Percentiles rank a stretch among this genome's conserved stretches.
Conservation (phyloP, 2,113 vertebrate genomes). For the Mesocricetus auratus region DNA sequence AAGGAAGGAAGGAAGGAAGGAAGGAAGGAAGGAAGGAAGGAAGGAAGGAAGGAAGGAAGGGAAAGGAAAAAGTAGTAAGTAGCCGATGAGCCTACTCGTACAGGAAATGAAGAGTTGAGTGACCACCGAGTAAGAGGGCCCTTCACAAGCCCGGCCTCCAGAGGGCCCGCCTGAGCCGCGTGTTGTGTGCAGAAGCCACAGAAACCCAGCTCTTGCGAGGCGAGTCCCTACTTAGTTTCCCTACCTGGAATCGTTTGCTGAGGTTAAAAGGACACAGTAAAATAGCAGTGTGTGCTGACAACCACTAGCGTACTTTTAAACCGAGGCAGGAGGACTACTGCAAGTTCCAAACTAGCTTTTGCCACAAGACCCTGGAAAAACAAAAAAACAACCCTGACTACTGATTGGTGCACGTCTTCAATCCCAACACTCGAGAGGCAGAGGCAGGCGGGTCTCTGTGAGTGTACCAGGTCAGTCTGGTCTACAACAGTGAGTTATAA, state of each 20-base stretch:
- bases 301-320: neutral
- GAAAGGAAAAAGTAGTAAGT: no score
- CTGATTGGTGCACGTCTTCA: neutral
- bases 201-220: neutral
- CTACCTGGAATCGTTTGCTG: neutral
- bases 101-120: neutral
- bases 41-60: no score
- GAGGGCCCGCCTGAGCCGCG: neutral
- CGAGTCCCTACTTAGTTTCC: neutral
- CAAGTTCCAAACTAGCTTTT: neutral
- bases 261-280: neutral
- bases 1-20: no score
- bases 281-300: neutral
- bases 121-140: neutral
- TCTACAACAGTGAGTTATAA: neutral
- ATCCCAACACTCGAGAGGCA: neutral
- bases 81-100: neutral
- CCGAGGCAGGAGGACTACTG: neutral
- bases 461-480: neutral
- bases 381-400: neutral
- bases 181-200: neutral
- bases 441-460: neutral
- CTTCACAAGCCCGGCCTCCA: neutral
- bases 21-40: no score
- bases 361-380: neutral